phyloP scores from a whole-genome alignment of 2,797 vertebrate species.

The Rhinophrynus dorsalis region DNA sequence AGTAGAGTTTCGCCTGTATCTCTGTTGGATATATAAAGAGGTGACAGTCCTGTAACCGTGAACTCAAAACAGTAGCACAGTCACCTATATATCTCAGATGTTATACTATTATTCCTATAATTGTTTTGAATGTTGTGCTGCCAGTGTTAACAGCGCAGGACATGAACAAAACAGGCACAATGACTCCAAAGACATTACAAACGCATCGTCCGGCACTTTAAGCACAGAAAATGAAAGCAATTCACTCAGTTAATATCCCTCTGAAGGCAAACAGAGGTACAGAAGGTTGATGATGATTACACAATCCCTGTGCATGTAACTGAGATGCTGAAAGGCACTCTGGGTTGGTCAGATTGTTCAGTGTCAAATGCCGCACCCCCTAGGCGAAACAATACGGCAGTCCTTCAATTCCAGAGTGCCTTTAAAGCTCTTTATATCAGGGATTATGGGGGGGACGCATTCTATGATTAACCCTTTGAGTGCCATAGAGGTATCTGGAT shows the following conservation, averaged over 20 bases:
- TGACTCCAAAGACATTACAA: slow-evolving; percentile 26
- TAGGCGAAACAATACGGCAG: background rate
- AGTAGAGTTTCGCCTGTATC: background rate
- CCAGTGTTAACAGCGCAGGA: slow-evolving; percentile 1
- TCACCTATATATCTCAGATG: background rate
- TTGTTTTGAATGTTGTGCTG: slow-evolving; percentile 27
- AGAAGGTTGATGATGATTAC: no score
- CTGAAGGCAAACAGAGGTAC: background rate
- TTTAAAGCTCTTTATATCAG: background rate
- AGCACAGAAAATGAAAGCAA: slow-evolving; percentile 27
- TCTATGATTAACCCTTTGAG: no score
- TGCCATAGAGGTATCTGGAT: no score
- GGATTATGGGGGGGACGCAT: no score
- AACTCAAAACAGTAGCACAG: slow-evolving; percentile 5
- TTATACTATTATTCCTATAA: slow-evolving; percentile 27
- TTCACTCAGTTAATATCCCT: background rate
- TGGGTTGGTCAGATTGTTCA: background rate
- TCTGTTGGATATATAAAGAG: background rate
- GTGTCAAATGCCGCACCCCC: background rate
- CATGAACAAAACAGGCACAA: slow-evolving; percentile 36
- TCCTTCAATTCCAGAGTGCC: background rate
- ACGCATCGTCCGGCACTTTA: slow-evolving; percentile 13
- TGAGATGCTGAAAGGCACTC: background rate
- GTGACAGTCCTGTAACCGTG: background rate
- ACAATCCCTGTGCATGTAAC: background rate